Evolutionary conservation across 2,888 invertebrate species (phyloP).

Genomic region (Volucella zonaria): DNA sequence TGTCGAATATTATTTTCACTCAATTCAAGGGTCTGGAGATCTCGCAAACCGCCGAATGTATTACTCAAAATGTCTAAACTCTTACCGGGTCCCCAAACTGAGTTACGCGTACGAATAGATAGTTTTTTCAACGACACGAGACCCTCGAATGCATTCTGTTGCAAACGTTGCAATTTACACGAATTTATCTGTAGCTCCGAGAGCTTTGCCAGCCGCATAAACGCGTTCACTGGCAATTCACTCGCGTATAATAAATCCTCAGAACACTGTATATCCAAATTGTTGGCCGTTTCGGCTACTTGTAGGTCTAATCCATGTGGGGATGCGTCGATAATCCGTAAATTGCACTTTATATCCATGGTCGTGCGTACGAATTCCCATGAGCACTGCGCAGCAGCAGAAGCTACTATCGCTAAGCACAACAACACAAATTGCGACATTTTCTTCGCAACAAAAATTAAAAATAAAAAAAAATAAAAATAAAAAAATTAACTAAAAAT

Average conservation of each 20-base stretch:
- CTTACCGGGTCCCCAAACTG: slow-evolving; percentile 90
- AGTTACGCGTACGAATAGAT: slow-evolving; percentile 90
- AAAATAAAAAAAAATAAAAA: slow-evolving; percentile 13
- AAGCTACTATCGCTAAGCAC: slow-evolving; percentile 50
- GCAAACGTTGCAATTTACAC: slow-evolving; percentile 91
- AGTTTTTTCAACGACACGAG: slow-evolving; percentile 90
- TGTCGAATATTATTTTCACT: slow-evolving; percentile 92
- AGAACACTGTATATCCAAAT: slow-evolving; percentile 90
- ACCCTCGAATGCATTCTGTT: slow-evolving; percentile 90
- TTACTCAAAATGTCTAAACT: slow-evolving; percentile 89
- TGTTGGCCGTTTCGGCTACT: slow-evolving; percentile 87
- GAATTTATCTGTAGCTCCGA: slow-evolving; percentile 89
- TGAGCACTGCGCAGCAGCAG: slow-evolving; percentile 79
- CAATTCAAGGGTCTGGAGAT: slow-evolving; percentile 90
- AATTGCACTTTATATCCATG: slow-evolving; percentile 82
- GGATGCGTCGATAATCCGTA: slow-evolving; percentile 80
- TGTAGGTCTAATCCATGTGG: slow-evolving; percentile 80
- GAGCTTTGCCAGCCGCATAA: slow-evolving; percentile 88
- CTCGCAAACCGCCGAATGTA: slow-evolving; percentile 90
- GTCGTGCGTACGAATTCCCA: slow-evolving; percentile 82
- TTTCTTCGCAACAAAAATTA: slow-evolving; percentile 33
- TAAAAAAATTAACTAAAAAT: slow-evolving; percentile 49
- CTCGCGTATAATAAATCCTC: slow-evolving; percentile 91
- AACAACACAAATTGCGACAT: slow-evolving; percentile 62
- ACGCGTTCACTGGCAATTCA: slow-evolving; percentile 87